Evolutionary conservation across 2,888 invertebrate genomes (phyloP).

Genomic region (Melipona beecheii): DNA sequence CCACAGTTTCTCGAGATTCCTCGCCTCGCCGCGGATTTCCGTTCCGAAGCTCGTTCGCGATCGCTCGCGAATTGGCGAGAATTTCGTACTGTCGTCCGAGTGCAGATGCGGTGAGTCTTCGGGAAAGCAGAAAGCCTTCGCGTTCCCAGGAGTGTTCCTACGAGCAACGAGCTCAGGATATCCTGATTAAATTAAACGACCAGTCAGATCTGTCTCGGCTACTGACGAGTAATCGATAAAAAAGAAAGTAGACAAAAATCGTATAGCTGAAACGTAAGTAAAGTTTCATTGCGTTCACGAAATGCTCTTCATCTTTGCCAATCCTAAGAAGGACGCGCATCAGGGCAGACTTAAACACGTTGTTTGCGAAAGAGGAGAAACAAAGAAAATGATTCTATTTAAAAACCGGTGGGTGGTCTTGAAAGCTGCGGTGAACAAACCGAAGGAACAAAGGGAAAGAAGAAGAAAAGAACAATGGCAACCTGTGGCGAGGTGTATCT

Average conservation of each 20-base stretch:
- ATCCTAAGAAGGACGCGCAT: neutral
- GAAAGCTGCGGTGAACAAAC: neutral
- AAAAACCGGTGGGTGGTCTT: constrained; percentile 30
- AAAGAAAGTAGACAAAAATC: too few species aligned
- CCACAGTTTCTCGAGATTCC: constrained; percentile 3
- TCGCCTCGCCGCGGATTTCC: constrained; percentile 54
- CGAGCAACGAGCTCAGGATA: neutral
- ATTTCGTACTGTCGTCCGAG: constrained; percentile 15
- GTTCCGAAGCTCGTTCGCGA: constrained; percentile 47
- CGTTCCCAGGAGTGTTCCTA: neutral
- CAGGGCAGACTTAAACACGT: neutral
- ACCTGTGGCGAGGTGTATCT: neutral
- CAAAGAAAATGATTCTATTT: neutral
- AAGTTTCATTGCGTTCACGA: too few species aligned
- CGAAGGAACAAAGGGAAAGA: neutral
- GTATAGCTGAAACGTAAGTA: too few species aligned
- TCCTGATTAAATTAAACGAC: neutral
- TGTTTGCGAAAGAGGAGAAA: neutral
- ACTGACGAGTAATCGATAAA: too few species aligned
- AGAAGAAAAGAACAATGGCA: neutral
- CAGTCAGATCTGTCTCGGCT: neutral
- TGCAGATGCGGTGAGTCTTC: neutral
- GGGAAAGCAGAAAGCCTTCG: constrained; percentile 5
- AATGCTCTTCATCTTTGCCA: neutral
- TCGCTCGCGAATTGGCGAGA: constrained; percentile 48